Conservation (phyloP, 1,140 invertebrate genomes). For the Antheraea mylitta region DNA sequence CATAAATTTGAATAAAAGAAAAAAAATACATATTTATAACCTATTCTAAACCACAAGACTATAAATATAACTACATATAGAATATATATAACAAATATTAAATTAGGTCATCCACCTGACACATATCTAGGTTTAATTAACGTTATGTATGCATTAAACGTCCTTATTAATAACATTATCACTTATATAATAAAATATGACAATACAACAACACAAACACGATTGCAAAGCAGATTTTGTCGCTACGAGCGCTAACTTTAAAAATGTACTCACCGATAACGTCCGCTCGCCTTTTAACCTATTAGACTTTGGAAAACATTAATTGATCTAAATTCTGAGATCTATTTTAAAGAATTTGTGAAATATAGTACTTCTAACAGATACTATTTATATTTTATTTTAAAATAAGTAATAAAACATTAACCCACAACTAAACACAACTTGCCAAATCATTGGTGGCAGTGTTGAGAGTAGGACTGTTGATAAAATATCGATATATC, state of each 20-base stretch:
- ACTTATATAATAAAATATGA: slow-evolving; percentile 53
- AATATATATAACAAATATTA: neutral
- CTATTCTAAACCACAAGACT: too few relatives aligned
- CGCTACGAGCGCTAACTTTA: slow-evolving; percentile 50
- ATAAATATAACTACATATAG: neutral
- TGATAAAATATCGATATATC: too few relatives aligned
- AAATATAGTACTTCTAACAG: neutral
- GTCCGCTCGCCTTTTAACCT: slow-evolving; percentile 13
- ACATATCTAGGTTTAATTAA: slow-evolving; percentile 32
- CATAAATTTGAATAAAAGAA: too few relatives aligned
- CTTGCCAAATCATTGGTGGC: slow-evolving; percentile 52
- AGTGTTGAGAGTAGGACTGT: slow-evolving; percentile 2
- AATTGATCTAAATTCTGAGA: neutral
- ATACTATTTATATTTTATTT: slow-evolving; percentile 19
- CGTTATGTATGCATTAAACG: slow-evolving; percentile 36
- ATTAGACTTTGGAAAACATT: neutral
- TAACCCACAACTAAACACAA: slow-evolving; percentile 16
- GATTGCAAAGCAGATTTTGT: slow-evolving; percentile 38
- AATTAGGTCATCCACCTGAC: slow-evolving; percentile 46
- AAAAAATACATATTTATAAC: too few relatives aligned
- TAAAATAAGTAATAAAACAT: neutral
- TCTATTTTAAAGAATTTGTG: neutral
- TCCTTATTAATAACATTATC: slow-evolving; percentile 50
- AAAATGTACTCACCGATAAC: slow-evolving; percentile 42
- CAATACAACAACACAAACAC: slow-evolving; percentile 39